Evolutionary conservation across 2,113 vertebrate genomes (phyloP).

Genomic region (Gallinago undulata): DNA sequence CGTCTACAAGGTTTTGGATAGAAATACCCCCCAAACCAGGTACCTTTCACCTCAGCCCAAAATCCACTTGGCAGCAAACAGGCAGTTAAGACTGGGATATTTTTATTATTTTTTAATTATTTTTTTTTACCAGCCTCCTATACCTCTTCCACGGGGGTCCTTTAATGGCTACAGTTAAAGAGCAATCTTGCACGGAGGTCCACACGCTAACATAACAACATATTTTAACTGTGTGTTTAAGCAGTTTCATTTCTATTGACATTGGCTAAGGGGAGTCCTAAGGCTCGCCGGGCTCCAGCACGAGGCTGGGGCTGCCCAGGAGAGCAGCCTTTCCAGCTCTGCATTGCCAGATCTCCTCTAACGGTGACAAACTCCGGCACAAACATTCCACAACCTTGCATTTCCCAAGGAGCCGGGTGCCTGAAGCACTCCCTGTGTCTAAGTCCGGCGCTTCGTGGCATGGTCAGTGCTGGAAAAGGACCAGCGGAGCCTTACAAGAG

Average conservation of each 20-base stretch:
- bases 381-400: not conserved
- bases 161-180: not conserved
- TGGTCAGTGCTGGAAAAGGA: not conserved
- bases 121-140: not conserved
- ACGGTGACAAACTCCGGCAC: not conserved
- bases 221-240: conserved; percentile 45
- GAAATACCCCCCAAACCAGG: not conserved
- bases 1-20: not conserved
- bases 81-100: not conserved
- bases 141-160: not conserved
- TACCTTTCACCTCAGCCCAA: not conserved
- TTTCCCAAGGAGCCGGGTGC: not conserved
- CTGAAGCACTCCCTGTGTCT: not conserved
- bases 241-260: conserved; percentile 33
- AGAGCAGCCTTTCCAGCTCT: not conserved
- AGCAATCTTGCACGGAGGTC: conserved; percentile 54
- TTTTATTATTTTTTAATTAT: too few species aligned
- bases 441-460: not conserved
- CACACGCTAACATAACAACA: conserved; percentile 53
- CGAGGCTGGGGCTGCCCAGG: not conserved
- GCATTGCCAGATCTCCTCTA: not conserved
- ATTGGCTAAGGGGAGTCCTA: conserved; percentile 27
- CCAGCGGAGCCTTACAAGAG: not conserved
- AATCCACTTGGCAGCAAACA: not conserved
- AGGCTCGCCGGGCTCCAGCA: not conserved